Evolutionary conservation across 2,797 vertebrate species (phyloP), one percentile per base, ranked within the genome.

Genomic region (Pseudopleuronectes americanus): DNA sequence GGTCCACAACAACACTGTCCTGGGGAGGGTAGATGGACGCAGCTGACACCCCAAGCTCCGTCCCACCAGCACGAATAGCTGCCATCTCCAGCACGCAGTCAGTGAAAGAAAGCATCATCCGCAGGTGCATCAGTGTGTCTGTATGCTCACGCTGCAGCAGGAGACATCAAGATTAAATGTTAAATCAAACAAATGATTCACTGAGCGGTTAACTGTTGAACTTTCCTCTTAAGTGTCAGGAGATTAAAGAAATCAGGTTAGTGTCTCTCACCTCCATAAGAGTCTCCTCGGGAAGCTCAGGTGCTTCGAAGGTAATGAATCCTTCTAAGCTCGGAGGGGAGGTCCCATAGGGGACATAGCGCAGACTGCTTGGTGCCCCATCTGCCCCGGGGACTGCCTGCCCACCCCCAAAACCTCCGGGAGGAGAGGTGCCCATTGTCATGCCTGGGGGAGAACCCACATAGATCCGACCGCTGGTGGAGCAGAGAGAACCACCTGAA

Each of bases 81-180:
- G 97, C 97, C 84, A 99, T 95, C 89, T 99, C 97, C 92, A 99
- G 92, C 64, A 99, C 95, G 3, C 98, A 97, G 82, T 99, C 97
- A 0, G 95, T 97, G 84, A 99, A 99, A 14, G 95, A 96, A 58
- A 99, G 93, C 96, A 98, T 98, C 93, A 96, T 88, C 41, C 96
- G 95, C 45, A 99, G 94, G 84, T 99, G 94, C 80, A 96, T 96
- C 74, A 99, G 91, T 0, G 96, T 98, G 83, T 99, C 98, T 1
- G 98, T 98, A 78, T 99, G 97, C 84, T 99, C 98, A 38, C 96
- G 95, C 98, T 99, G 80, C 9, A 31, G 63, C 57, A 21, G 36
- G 24, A 48, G 57, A 58, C 7, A 78, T 1, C 67, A 26, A 56
- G 16, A 23, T 48, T 23, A 12, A 16, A 45, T 43, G 17, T 19